phyloP scores from a whole-genome alignment of 2,888 invertebrate species.

The Uropetala carovei region DNA sequence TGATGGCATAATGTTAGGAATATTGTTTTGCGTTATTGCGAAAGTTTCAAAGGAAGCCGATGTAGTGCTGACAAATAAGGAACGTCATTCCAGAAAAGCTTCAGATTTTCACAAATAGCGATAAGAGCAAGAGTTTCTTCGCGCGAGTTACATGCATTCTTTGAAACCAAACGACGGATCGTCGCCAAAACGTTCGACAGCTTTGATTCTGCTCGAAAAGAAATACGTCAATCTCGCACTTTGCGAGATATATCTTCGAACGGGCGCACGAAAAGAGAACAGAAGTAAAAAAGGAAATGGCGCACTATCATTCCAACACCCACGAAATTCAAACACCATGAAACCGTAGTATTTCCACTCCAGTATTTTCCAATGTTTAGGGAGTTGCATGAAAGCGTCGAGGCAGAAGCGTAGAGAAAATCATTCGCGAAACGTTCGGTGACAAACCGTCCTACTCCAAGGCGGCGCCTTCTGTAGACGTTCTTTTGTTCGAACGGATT shows the following conservation, averaged over 20 bases:
- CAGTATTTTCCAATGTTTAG: not conserved
- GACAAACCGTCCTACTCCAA: not conserved
- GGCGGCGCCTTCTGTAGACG: not conserved
- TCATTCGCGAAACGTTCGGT: not conserved
- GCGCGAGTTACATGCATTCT: too few relatives aligned
- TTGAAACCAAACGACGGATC: too few relatives aligned
- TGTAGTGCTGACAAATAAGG: too few relatives aligned
- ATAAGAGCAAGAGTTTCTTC: too few relatives aligned
- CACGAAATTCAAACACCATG: not conserved
- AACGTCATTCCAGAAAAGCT: too few relatives aligned
- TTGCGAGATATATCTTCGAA: not conserved
- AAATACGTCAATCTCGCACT: conserved; percentile 1
- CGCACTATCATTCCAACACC: not conserved
- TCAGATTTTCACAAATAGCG: too few relatives aligned
- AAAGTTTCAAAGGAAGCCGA: too few relatives aligned
- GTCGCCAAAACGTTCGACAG: not conserved
- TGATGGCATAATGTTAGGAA: too few relatives aligned
- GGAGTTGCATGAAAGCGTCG: not conserved
- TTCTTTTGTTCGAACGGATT: conserved; percentile 20
- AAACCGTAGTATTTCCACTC: not conserved
- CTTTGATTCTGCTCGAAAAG: not conserved
- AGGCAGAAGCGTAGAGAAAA: not conserved
- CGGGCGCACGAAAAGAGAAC: not conserved
- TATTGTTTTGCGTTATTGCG: too few relatives aligned
- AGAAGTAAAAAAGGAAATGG: not conserved